These are phyloP conservation scores for Hylaeus volcanicus DNA, from an alignment of 1,140 invertebrate species.

Conservation along the genomic window DNA sequence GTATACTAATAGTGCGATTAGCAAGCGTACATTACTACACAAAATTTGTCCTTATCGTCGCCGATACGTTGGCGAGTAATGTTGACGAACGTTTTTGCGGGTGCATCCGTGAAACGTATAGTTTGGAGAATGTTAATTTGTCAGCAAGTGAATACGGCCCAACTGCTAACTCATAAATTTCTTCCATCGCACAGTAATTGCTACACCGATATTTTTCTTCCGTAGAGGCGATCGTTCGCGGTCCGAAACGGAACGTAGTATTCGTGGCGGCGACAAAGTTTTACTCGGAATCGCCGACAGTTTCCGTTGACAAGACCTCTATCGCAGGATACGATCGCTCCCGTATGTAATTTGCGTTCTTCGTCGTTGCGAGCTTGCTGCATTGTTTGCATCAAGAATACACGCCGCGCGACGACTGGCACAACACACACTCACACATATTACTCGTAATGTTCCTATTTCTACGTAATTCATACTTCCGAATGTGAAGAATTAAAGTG, in stretches of 20 bases:
- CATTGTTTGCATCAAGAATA: not conserved
- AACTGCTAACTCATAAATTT: too few relatives aligned
- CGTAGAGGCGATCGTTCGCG: not conserved
- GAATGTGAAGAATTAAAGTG: slow-evolving; percentile 13
- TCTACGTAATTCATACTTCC: slow-evolving; percentile 42
- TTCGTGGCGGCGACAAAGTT: not conserved
- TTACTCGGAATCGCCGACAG: too few relatives aligned
- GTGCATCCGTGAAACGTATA: too few relatives aligned
- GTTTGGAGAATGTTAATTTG: too few relatives aligned
- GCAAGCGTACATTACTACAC: not conserved
- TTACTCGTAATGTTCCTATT: slow-evolving; percentile 67
- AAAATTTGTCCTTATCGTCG: too few relatives aligned
- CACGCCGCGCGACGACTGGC: not conserved
- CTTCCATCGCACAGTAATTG: too few relatives aligned
- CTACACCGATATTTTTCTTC: not conserved
- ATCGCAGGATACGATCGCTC: not conserved
- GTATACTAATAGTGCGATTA: not conserved
- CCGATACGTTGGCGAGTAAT: too few relatives aligned
- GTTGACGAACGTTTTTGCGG: too few relatives aligned
- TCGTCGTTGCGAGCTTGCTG: not conserved
- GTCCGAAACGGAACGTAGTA: not conserved
- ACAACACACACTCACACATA: slow-evolving; percentile 9
- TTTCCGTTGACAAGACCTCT: too few relatives aligned
- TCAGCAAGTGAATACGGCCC: too few relatives aligned
- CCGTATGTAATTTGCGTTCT: not conserved